These are phyloP conservation scores for Sphaeridia pumilis DNA, from an alignment of 2,888 invertebrate genomes.

Conservation along the genomic window DNA sequence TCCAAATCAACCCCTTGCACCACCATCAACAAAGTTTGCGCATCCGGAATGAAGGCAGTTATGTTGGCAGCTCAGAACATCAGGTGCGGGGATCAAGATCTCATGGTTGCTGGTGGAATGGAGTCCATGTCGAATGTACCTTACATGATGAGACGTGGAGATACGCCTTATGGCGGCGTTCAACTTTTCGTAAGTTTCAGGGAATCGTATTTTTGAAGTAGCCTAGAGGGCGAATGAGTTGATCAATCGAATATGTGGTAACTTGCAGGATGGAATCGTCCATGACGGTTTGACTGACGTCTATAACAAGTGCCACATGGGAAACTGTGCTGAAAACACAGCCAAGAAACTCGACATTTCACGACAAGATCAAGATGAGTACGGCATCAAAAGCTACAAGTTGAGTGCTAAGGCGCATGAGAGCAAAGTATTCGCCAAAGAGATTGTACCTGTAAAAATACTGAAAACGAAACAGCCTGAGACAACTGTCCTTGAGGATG, in stretches of 20 bases:
- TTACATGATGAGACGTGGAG: slow-evolving; percentile 67
- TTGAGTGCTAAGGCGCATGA: slow-evolving; percentile 70
- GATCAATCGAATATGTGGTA: no score
- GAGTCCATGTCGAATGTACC: slow-evolving; percentile 99
- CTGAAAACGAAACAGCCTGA: slow-evolving; percentile 70
- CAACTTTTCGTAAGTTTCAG: slow-evolving; percentile 44
- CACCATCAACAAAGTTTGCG: slow-evolving; percentile 92
- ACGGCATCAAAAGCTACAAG: slow-evolving; percentile 83
- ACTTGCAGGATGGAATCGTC: slow-evolving; percentile 78
- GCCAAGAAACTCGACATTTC: slow-evolving; percentile 78
- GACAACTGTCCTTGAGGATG: slow-evolving; percentile 67
- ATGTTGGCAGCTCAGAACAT: slow-evolving; percentile 87
- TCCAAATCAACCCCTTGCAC: slow-evolving; percentile 82
- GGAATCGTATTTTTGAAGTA: no score
- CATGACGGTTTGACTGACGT: slow-evolving; percentile 94
- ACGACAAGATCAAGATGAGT: slow-evolving; percentile 85
- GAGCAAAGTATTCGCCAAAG: slow-evolving; percentile 62
- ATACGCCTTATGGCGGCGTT: slow-evolving; percentile 82
- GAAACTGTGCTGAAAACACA: slow-evolving; percentile 94
- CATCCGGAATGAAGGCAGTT: slow-evolving; percentile 94
- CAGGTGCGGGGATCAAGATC: slow-evolving; percentile 76
- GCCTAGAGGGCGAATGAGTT: no score
- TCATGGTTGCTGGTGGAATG: slow-evolving; percentile 95
- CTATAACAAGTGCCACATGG: slow-evolving; percentile 97
- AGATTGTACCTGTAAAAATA: slow-evolving; percentile 71